Conservation (phyloP, 2,888 invertebrate species). For the Noctua pronuba region DNA sequence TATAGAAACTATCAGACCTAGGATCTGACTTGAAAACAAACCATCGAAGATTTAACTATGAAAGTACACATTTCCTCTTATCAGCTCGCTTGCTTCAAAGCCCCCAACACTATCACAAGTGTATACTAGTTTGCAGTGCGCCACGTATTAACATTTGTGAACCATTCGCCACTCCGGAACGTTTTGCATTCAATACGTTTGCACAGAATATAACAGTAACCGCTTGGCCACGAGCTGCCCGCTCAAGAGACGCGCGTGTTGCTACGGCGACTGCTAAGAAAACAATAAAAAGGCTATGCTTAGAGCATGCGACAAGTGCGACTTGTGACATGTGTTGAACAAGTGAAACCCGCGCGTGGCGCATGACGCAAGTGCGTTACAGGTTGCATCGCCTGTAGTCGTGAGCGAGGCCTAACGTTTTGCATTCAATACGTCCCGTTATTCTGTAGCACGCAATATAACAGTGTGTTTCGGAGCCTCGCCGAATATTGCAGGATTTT, state of each 20-base stretch:
- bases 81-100: slow-evolving; percentile 3
- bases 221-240: neutral
- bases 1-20: neutral
- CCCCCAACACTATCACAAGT: neutral
- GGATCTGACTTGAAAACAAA: too few species aligned
- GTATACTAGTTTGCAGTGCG: slow-evolving; percentile 10
- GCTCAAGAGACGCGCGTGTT: too few species aligned
- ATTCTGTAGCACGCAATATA: neutral
- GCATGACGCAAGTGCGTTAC: too few species aligned
- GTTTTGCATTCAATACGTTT: slow-evolving; percentile 25
- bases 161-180: slow-evolving; percentile 1
- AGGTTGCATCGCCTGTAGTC: neutral
- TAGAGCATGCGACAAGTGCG: too few species aligned
- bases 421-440: neutral
- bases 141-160: slow-evolving; percentile 36
- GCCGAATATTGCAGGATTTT: slow-evolving; percentile 55
- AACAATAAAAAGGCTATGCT: too few species aligned
- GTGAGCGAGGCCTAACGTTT: neutral
- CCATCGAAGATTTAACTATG: too few species aligned
- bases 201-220: slow-evolving; percentile 1
- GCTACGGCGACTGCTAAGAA: too few species aligned
- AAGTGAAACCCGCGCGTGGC: too few species aligned
- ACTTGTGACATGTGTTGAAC: too few species aligned
- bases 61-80: neutral
- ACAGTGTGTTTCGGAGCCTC: slow-evolving; percentile 44